Evolutionary conservation across 2,797 vertebrate species (phyloP).

Genomic region (Chaunax sp.): DNA sequence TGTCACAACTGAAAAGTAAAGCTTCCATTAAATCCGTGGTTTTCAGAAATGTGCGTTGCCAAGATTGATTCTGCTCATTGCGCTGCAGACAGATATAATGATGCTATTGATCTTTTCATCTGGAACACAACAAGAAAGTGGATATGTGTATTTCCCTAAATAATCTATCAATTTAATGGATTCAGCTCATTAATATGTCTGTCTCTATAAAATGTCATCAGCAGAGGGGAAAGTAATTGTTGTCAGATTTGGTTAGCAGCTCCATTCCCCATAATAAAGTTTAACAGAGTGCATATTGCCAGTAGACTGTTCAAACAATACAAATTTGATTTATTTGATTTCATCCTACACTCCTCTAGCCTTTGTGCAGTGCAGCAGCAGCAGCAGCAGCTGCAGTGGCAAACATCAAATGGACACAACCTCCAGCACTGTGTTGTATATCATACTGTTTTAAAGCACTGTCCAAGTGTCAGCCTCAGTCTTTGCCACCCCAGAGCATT

Average conservation of each 20-base stretch:
- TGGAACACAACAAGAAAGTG: too few relatives aligned
- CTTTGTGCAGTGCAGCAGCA: neutral
- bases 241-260: constrained; percentile 26
- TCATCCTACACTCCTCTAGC: constrained; percentile 13
- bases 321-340: constrained; percentile 28
- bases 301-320: constrained; percentile 26
- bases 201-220: constrained; percentile 9
- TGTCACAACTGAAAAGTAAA: too few relatives aligned
- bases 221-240: constrained; percentile 2
- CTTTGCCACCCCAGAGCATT: constrained; percentile 26
- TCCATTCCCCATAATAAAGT: constrained; percentile 26
- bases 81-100: too few relatives aligned
- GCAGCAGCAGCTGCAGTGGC: constrained; percentile 4
- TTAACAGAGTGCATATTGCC: constrained; percentile 21
- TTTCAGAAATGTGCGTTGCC: too few relatives aligned
- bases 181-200: too few relatives aligned
- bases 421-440: neutral
- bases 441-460: constrained; percentile 36
- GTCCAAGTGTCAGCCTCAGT: constrained; percentile 27
- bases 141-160: too few relatives aligned
- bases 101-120: too few relatives aligned
- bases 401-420: constrained; percentile 14
- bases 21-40: too few relatives aligned
- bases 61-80: too few relatives aligned
- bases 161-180: too few relatives aligned